A percentile compares a stretch with the other conserved stretches of the same genome.
These are phyloP conservation scores for Sipha flava DNA, from an alignment of 1,140 invertebrate species.

Conservation along the genomic window DNA sequence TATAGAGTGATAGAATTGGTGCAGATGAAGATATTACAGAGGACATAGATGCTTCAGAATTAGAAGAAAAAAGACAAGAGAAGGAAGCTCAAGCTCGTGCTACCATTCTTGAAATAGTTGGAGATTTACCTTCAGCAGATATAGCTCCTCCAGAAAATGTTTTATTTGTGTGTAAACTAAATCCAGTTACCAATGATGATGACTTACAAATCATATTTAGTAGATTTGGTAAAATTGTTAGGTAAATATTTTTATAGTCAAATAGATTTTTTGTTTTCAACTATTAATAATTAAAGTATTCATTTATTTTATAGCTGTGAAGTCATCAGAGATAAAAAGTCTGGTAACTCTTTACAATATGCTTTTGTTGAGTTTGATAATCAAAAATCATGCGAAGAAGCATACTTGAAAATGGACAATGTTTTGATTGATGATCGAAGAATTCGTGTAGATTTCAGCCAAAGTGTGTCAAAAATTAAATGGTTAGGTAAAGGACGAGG, in stretches of 20 bases:
- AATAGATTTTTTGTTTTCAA: not conserved
- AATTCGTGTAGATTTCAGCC: conserved; percentile 99
- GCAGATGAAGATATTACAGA: conserved; percentile 86
- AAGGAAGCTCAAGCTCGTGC: conserved; percentile 93
- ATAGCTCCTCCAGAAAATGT: conserved; percentile 98
- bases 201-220: conserved; percentile 97
- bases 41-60: conserved; percentile 72
- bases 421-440: conserved; percentile 96
- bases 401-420: conserved; percentile 99
- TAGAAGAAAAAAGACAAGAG: conserved; percentile 79
- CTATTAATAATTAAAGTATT: not conserved
- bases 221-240: conserved; percentile 86
- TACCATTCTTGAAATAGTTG: conserved; percentile 96
- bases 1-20: conserved; percentile 75
- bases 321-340: conserved; percentile 89
- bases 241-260: conserved; percentile 43
- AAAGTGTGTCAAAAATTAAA: conserved; percentile 88
- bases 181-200: conserved; percentile 96
- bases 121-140: conserved; percentile 93
- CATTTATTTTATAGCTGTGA: conserved; percentile 64
- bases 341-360: conserved; percentile 93
- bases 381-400: conserved; percentile 90
- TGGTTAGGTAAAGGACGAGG: conserved; percentile 78
- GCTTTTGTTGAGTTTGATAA: conserved; percentile 98
- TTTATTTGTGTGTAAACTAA: conserved; percentile 98